A percentile compares a stretch with the other conserved stretches of the same genome.
phyloP scores from a whole-genome alignment of 1,140 invertebrate genomes.

The Sitobion miscanthi region DNA sequence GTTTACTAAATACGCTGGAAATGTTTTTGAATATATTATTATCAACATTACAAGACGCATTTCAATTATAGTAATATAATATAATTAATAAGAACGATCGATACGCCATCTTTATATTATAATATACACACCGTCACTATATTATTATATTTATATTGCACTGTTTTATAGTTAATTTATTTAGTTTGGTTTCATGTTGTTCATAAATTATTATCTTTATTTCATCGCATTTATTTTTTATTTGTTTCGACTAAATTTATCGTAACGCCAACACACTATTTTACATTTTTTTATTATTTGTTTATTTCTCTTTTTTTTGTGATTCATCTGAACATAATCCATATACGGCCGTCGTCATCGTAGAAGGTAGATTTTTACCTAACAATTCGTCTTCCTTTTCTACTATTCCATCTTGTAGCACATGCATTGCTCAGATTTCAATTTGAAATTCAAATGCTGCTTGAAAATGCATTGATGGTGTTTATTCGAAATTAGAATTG shows the following conservation, averaged over 20 bases:
- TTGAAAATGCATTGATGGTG: neutral
- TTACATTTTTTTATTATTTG: neutral
- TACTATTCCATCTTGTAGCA: neutral
- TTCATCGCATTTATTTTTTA: neutral
- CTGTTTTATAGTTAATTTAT: neutral
- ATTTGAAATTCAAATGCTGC: neutral
- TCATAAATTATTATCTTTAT: neutral
- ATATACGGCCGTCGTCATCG: neutral
- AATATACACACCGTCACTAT: neutral
- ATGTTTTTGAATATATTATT: neutral
- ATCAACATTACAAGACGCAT: neutral
- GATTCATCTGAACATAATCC: neutral
- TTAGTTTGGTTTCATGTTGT: neutral
- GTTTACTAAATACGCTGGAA: neutral
- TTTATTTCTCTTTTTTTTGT: neutral
- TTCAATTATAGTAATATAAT: neutral
- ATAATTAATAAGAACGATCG: neutral
- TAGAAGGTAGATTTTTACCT: neutral
- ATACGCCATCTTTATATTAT: neutral
- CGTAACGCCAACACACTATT: neutral
- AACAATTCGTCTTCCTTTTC: neutral
- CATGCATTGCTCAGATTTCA: neutral
- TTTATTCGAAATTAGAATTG: neutral
- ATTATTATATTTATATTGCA: neutral
- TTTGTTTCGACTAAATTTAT: neutral